Evolutionary conservation across 2,888 invertebrate genomes (phyloP).

Genomic region (Tuta absoluta): DNA sequence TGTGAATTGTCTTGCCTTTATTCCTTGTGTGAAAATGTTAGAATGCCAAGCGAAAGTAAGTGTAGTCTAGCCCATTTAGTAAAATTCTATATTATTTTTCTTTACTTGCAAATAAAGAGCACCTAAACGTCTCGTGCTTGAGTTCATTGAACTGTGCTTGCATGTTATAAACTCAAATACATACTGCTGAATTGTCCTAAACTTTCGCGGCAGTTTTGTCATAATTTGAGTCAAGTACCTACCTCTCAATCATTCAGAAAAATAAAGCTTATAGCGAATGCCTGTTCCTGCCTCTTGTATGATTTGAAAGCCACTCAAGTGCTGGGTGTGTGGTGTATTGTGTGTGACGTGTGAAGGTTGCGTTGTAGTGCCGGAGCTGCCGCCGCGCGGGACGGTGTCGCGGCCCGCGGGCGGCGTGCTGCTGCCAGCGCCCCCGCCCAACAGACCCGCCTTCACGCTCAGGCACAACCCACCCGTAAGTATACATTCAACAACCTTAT

Average conservation of each 20-base stretch:
- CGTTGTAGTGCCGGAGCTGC: slow-evolving; percentile 86
- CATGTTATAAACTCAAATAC: not conserved
- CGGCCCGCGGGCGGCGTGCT: slow-evolving; percentile 87
- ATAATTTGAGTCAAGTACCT: not conserved
- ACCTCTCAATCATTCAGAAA: no score
- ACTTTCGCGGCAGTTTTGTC: not conserved
- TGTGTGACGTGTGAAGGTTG: not conserved
- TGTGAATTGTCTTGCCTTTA: not conserved
- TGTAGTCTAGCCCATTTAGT: not conserved
- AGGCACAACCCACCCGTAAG: slow-evolving; percentile 65
- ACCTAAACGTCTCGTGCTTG: no score
- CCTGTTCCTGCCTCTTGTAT: not conserved
- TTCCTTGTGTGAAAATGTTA: not conserved
- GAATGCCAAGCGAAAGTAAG: not conserved
- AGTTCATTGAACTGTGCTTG: no score
- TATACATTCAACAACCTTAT: slow-evolving; percentile 31
- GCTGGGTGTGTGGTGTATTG: not conserved
- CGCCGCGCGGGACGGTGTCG: slow-evolving; percentile 89
- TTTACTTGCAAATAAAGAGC: no score
- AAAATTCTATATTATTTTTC: no score
- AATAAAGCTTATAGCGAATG: not conserved
- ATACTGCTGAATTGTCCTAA: not conserved
- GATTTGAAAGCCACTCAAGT: not conserved
- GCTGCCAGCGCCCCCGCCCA: slow-evolving; percentile 70
- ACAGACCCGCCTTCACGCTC: slow-evolving; percentile 62